These are phyloP conservation scores for Crossaster papposus DNA, from an alignment of 53 echinoderm and acorn worm genomes.

Conservation along the genomic window DNA sequence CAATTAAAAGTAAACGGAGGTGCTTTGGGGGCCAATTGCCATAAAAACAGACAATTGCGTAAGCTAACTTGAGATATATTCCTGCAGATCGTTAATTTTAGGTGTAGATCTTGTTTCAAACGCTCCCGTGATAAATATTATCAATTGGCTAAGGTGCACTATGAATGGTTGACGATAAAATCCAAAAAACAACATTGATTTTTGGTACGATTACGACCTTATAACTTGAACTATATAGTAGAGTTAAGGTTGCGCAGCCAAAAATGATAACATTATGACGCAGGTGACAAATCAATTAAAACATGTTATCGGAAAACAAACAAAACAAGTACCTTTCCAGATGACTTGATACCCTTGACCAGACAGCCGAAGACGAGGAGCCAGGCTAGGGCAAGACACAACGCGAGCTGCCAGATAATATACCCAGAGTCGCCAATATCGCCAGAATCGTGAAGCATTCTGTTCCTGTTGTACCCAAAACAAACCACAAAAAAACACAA, in stretches of 20 bases:
- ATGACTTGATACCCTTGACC: conserved; percentile 95
- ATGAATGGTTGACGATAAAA: too few species aligned
- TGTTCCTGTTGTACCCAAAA: conserved; percentile 55
- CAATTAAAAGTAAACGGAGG: too few species aligned
- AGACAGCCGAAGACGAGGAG: conserved; percentile 86
- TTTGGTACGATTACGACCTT: neutral
- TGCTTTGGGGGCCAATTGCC: too few species aligned
- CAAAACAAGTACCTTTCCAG: conserved; percentile 80
- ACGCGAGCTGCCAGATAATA: conserved; percentile 91
- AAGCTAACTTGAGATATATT: too few species aligned
- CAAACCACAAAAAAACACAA: neutral
- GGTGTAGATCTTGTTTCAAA: too few species aligned
- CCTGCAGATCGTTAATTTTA: too few species aligned
- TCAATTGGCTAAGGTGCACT: too few species aligned
- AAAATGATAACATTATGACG: neutral
- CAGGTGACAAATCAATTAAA: neutral
- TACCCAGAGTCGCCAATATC: conserved; percentile 77
- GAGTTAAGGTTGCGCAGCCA: neutral
- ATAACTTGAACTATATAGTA: neutral
- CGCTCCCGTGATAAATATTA: too few species aligned
- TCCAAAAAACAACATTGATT: too few species aligned
- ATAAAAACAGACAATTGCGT: too few species aligned
- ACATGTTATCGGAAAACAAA: neutral
- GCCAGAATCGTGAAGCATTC: conserved; percentile 81
- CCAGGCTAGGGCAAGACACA: conserved; percentile 91